Evolutionary conservation across 2,888 invertebrate genomes (phyloP).

Genomic region (Oligia latruncula): DNA sequence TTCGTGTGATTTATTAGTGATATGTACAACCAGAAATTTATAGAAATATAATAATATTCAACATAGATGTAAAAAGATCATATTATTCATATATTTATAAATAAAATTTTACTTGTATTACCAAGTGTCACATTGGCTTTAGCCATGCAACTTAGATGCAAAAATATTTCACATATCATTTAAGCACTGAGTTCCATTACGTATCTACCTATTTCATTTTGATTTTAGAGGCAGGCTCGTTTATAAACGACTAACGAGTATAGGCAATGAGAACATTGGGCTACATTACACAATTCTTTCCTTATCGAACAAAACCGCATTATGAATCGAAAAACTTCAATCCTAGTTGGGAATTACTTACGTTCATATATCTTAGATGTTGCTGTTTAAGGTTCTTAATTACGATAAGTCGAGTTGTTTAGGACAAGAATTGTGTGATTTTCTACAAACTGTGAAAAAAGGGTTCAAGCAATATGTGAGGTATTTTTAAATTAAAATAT

Average conservation of each 20-base stretch:
- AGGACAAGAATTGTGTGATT: conserved; percentile 25
- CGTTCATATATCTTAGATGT: not conserved
- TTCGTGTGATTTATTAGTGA: conserved; percentile 52
- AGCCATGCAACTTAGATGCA: conserved; percentile 39
- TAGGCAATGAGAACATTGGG: conserved; percentile 18
- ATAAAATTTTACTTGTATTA: conserved; percentile 29
- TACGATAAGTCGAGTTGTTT: conserved; percentile 12
- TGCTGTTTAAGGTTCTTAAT: not conserved
- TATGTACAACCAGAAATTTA: conserved; percentile 52
- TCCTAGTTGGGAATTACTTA: conserved; percentile 9
- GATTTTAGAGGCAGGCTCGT: conserved; percentile 40
- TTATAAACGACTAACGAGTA: conserved; percentile 43
- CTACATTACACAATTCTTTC: conserved; percentile 38
- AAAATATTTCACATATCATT: conserved; percentile 50
- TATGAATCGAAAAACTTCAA: not conserved
- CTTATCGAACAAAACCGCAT: conserved; percentile 13
- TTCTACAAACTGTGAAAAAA: conserved; percentile 2
- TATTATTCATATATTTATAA: conserved; percentile 42
- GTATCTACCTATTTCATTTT: conserved; percentile 5
- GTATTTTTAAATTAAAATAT: conserved; percentile 33
- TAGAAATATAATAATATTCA: conserved; percentile 51
- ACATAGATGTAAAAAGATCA: conserved; percentile 50
- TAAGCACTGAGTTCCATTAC: conserved; percentile 12
- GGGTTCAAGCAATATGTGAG: not conserved
- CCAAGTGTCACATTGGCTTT: conserved; percentile 28